These are phyloP conservation scores for Suricata suricatta DNA, from an alignment of 2,113 vertebrate genomes.

Conservation along the genomic window DNA sequence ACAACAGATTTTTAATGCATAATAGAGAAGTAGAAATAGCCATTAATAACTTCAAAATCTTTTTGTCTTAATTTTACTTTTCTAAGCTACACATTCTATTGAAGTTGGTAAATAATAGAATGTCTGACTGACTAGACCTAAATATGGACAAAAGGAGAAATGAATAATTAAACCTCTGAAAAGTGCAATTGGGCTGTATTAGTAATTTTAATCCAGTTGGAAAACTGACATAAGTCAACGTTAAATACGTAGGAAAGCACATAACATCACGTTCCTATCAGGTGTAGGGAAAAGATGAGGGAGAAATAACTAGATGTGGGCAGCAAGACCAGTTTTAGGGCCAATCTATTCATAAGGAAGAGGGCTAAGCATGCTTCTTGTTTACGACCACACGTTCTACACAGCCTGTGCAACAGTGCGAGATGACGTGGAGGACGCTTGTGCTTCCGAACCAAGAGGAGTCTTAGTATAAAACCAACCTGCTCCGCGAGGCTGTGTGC, in stretches of 20 bases:
- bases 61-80: background rate
- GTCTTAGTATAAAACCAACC: background rate
- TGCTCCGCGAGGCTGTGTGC: background rate
- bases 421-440: background rate
- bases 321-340: background rate
- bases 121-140: background rate
- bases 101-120: background rate
- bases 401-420: background rate
- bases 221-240: background rate
- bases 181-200: background rate
- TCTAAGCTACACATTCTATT: conserved; percentile 20
- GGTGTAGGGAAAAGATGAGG: background rate
- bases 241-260: background rate
- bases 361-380: background rate
- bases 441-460: background rate
- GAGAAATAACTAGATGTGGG: background rate
- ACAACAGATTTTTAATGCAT: background rate
- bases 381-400: background rate
- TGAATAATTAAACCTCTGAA: background rate
- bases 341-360: background rate
- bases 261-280: background rate
- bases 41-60: background rate
- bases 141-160: background rate
- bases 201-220: background rate
- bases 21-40: background rate